Evolutionary conservation across 2,888 invertebrate genomes (phyloP).

Genomic region (Altica lythri): DNA sequence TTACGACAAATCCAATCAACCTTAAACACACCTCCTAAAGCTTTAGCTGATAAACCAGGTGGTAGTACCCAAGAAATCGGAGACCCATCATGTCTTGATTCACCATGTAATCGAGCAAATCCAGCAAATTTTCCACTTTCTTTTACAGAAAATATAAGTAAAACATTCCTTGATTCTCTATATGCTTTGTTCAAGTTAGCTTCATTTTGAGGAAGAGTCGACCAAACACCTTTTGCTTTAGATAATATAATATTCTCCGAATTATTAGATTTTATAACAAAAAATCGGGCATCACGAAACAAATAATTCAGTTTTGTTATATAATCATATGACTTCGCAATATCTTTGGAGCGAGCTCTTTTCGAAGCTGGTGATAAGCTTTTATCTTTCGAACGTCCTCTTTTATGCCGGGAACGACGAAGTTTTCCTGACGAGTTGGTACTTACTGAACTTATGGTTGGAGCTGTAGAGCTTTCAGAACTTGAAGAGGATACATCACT

Average conservation of each 20-base stretch:
- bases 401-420: conserved; percentile 64
- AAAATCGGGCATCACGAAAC: conserved; percentile 92
- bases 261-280: conserved; percentile 97
- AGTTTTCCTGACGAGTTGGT: conserved; percentile 65
- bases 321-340: conserved; percentile 78
- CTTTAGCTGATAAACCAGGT: conserved; percentile 88
- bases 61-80: conserved; percentile 94
- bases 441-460: conserved; percentile 80
- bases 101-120: conserved; percentile 87
- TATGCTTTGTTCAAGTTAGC: conserved; percentile 94
- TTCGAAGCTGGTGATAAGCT: conserved; percentile 51
- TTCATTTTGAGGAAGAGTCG: conserved; percentile 96
- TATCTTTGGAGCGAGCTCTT: conserved; percentile 54
- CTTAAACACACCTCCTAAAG: conserved; percentile 93
- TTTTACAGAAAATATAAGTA: conserved; percentile 95
- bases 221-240: conserved; percentile 96
- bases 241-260: conserved; percentile 94
- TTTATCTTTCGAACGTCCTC: conserved; percentile 56
- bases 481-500: conserved; percentile 88
- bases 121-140: conserved; percentile 96
- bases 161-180: conserved; percentile 89
- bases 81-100: conserved; percentile 87
- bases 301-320: conserved; percentile 90
- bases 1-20: conserved; percentile 93
- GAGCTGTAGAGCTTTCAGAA: conserved; percentile 71